A percentile compares a stretch with the other conserved stretches of the same genome.
These are phyloP conservation scores for Spheniscus humboldti DNA, from an alignment of 2,797 vertebrate genomes.

Conservation along the genomic window DNA sequence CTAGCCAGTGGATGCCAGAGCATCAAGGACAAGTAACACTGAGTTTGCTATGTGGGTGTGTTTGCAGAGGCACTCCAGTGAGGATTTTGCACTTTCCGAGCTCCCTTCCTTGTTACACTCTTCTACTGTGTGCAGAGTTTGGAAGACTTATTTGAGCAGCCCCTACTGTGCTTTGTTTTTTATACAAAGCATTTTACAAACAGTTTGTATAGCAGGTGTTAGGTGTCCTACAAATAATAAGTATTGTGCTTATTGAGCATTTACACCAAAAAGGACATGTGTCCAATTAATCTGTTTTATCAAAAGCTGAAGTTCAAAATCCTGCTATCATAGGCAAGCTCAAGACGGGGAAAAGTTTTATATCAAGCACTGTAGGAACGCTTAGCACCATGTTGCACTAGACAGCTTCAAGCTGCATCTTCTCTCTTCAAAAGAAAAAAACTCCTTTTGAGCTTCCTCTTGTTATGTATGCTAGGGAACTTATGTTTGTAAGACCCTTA, in stretches of 20 bases:
- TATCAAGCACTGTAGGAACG: too few relatives aligned
- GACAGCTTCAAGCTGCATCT: not conserved
- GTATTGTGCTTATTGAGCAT: not conserved
- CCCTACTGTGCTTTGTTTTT: not conserved
- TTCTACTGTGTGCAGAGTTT: not conserved
- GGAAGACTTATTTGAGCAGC: not conserved
- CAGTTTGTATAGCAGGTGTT: too few relatives aligned
- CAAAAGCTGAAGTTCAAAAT: not conserved
- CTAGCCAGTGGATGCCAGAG: not conserved
- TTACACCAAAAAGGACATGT: not conserved
- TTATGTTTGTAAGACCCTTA: not conserved
- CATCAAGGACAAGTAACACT: too few relatives aligned
- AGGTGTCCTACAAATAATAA: not conserved
- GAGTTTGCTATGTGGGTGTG: not conserved
- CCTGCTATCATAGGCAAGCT: too few relatives aligned
- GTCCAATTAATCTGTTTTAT: not conserved
- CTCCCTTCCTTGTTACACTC: not conserved
- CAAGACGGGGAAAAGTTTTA: accelerated
- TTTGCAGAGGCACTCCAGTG: not conserved
- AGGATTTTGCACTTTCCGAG: not conserved
- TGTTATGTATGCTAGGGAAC: not conserved
- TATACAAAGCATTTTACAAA: not conserved
- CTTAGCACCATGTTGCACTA: not conserved
- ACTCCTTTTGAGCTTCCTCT: not conserved
- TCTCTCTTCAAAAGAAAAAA: not conserved